Evolutionary conservation across 1,140 invertebrate genomes (phyloP).

Genomic region (Coenobita brevimanus): DNA sequence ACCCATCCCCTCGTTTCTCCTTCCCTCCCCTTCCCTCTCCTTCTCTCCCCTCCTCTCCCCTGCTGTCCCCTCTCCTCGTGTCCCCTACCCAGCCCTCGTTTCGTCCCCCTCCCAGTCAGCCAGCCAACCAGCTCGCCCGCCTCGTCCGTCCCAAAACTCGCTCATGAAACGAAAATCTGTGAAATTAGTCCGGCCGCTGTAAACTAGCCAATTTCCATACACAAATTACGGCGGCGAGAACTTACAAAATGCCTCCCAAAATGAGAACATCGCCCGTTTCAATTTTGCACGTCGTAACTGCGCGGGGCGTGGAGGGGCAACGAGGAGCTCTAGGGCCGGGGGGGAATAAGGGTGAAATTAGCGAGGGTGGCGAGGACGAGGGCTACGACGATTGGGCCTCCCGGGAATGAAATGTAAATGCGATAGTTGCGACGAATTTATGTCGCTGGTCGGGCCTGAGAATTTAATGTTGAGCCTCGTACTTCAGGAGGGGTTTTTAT

Average conservation of each 20-base stretch:
- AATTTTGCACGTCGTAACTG: constrained; percentile 64
- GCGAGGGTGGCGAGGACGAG: not conserved
- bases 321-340: not conserved
- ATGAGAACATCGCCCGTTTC: constrained; percentile 59
- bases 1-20: not conserved
- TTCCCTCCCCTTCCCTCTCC: not conserved
- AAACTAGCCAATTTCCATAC: constrained; percentile 63
- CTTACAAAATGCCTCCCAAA: constrained; percentile 63
- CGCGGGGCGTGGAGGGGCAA: not conserved
- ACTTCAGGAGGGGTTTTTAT: constrained; percentile 64
- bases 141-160: constrained; percentile 28
- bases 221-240: constrained; percentile 61
- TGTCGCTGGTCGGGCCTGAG: constrained; percentile 52
- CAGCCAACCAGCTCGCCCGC: too few species aligned
- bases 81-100: too few species aligned
- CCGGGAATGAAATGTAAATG: constrained; percentile 63
- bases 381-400: constrained; percentile 38
- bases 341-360: constrained; percentile 25
- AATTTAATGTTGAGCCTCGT: constrained; percentile 69
- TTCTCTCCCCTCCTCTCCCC: constrained; percentile 8
- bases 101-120: too few species aligned
- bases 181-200: constrained; percentile 61
- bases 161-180: constrained; percentile 65
- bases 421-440: constrained; percentile 63
- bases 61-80: not conserved